Conservation (phyloP, 2,797 vertebrate species). For the Rhynchonycteris naso region DNA sequence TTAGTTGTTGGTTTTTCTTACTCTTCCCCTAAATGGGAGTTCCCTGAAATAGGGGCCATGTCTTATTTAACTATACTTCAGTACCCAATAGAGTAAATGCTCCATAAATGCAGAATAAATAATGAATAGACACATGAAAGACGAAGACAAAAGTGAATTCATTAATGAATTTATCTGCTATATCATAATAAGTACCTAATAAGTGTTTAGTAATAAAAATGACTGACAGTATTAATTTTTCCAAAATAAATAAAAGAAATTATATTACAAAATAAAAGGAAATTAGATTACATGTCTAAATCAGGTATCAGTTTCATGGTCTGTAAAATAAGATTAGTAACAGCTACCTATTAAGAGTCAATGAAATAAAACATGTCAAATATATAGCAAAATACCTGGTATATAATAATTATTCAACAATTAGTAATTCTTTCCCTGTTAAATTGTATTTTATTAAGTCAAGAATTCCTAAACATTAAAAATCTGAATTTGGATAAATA, state of each 20-base stretch:
- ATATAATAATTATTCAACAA: neutral
- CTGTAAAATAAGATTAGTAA: conserved; percentile 15
- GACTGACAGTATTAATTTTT: neutral
- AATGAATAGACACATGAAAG: neutral
- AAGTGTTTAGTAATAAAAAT: neutral
- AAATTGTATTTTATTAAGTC: conserved; percentile 8
- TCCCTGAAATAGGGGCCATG: neutral
- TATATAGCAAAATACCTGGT: neutral
- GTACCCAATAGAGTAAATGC: neutral
- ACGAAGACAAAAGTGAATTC: neutral
- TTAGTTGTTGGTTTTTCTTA: neutral
- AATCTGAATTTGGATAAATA: neutral
- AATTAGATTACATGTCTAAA: neutral
- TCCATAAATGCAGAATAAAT: conserved; percentile 6
- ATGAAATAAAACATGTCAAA: neutral
- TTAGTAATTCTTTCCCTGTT: neutral
- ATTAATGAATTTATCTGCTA: neutral
- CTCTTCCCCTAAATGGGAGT: neutral
- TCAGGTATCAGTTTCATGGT: neutral
- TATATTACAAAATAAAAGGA: neutral
- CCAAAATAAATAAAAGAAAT: neutral
- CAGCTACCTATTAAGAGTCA: neutral
- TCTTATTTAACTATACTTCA: neutral
- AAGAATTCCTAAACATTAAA: conserved; percentile 49
- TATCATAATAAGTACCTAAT: neutral